phyloP scores from a whole-genome alignment of 2,797 vertebrate genomes.

The Capromys pilorides region DNA sequence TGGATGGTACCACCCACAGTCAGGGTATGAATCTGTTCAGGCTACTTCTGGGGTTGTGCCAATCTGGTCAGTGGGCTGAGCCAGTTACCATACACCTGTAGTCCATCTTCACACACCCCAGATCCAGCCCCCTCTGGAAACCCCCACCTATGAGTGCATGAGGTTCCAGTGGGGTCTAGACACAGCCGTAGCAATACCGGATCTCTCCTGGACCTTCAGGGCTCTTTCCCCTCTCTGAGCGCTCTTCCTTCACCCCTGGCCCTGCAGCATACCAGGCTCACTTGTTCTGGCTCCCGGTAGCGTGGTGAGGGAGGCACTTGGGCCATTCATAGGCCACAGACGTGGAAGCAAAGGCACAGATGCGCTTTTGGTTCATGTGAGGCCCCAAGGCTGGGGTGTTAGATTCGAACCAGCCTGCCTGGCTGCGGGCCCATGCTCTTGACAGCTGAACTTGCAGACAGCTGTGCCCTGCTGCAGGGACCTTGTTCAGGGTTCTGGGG shows the following conservation, averaged over 20 bases:
- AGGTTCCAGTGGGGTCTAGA: not conserved
- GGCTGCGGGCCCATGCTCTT: not conserved
- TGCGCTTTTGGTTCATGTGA: no score
- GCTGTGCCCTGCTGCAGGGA: not conserved
- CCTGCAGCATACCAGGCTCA: no score
- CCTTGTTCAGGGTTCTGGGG: not conserved
- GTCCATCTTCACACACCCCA: not conserved
- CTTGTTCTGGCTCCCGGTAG: not conserved
- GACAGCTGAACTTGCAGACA: fast-evolving
- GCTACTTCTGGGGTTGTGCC: not conserved
- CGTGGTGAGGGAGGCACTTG: not conserved
- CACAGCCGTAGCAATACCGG: fast-evolving
- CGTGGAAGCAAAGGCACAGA: not conserved
- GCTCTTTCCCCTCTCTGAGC: not conserved
- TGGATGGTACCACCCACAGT: not conserved
- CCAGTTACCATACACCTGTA: not conserved
- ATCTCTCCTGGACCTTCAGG: not conserved
- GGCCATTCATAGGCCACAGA: not conserved
- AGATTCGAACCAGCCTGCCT: not conserved
- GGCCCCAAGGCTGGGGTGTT: not conserved
- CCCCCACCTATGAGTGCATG: not conserved
- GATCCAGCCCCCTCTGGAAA: not conserved
- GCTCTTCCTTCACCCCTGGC: not conserved
- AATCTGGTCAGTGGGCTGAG: not conserved
- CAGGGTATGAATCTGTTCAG: not conserved